A percentile compares a stretch with the other conserved stretches of the same genome.
These are phyloP conservation scores for Catonia carolina DNA, from an alignment of 2,888 invertebrate species.

Conservation along the genomic window DNA sequence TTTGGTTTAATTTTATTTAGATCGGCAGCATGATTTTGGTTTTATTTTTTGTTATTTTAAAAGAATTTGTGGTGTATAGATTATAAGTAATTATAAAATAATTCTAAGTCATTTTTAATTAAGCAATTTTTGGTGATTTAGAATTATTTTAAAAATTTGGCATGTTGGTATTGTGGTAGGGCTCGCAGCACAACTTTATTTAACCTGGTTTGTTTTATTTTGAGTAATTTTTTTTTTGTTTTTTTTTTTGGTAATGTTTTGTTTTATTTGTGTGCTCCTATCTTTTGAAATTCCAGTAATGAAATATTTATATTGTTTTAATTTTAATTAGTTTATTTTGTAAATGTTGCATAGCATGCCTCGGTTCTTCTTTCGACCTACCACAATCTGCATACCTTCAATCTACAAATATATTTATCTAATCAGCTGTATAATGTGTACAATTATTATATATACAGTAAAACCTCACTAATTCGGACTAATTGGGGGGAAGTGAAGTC, in stretches of 20 bases:
- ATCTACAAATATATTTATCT: too few species aligned
- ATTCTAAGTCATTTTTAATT: too few species aligned
- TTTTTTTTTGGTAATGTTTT: slow-evolving; percentile 4
- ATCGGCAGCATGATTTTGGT: not conserved
- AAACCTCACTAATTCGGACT: too few species aligned
- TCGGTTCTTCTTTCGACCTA: too few species aligned
- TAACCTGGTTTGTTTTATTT: slow-evolving; percentile 13
- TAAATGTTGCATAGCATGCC: not conserved
- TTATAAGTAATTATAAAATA: not conserved
- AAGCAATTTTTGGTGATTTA: not conserved
- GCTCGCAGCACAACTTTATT: slow-evolving; percentile 23
- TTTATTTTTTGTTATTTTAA: not conserved
- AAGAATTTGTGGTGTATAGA: not conserved
- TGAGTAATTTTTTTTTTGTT: slow-evolving; percentile 6
- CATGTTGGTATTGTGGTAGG: slow-evolving; percentile 26
- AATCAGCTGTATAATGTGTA: too few species aligned
- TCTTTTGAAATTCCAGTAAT: not conserved
- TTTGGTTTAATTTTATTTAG: too few species aligned
- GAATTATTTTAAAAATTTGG: slow-evolving; percentile 9
- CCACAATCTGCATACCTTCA: too few species aligned
- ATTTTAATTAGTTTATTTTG: slow-evolving; percentile 14
- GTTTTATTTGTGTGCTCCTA: not conserved
- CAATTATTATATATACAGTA: too few species aligned
- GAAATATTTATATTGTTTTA: slow-evolving; percentile 10
- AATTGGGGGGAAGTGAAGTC: too few species aligned